Evolutionary conservation across 2,888 invertebrate species (phyloP), one percentile per base, ranked within the genome.

Genomic region (Dolichopus griseipennis): DNA sequence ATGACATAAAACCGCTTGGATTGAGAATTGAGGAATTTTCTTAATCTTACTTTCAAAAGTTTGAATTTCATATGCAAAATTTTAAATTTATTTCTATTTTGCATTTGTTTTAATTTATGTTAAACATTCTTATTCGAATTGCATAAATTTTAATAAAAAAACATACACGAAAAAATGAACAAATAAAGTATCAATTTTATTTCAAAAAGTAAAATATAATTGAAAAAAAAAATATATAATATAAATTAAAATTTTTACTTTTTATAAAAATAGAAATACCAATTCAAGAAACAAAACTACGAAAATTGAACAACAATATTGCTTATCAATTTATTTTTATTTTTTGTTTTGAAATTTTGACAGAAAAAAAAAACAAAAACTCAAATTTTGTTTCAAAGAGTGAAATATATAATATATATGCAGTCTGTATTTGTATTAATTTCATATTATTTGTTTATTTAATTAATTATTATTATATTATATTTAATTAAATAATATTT

Each of bases 261-360:
- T 68, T 64, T 61, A 18, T 20, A 61, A 62, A 61, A n/a, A 63
- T 43, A 41, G 27, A 65, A 64, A 64, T 27, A 64, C 33, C 20
- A 65, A 65, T 37, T 65, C 37, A 27, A 33, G 65, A 37, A 33
- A 65, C 18, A 65, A 65, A 33, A 37, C 65, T 37, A 65, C 65
- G 34, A 65, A 65, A 37, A 15, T 65, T 37, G n/a, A 65, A 37
- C 22, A 22, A 64, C 64, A 64, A 64, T 7, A 10, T 52, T 52
- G 52, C 52, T 52, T 52, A 12, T 18, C 9, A 52, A 4, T 37
- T 52, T 12, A 52, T 52, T 64, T n/a, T n/a, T n/a, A n/a, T n/a
- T n/a, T n/a, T n/a, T 64, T 15, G 20, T 27, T n/a, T 64, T 64
- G 22, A 21, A n/a, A 18, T 64, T 21, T 21, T 12, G 8, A 63